Conservation (phyloP, 1,140 invertebrate genomes). For the Papilio aristodemus region DNA sequence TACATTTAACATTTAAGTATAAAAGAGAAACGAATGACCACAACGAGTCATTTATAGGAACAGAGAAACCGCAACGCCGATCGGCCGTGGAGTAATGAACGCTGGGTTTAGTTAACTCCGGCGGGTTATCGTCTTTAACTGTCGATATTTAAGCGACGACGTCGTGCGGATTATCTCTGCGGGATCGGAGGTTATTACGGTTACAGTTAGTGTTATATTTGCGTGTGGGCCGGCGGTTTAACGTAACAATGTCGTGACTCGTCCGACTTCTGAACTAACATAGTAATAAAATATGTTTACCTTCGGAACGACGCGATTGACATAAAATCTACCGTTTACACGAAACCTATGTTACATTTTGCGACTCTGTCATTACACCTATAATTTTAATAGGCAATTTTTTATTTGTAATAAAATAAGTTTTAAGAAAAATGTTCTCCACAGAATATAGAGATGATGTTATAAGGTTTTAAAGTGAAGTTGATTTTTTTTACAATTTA, state of each 20-base stretch:
- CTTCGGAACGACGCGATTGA: slow-evolving; percentile 38
- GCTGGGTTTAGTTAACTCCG: slow-evolving; percentile 26
- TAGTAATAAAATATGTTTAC: slow-evolving; percentile 62
- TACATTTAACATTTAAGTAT: background rate
- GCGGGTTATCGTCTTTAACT: slow-evolving; percentile 31
- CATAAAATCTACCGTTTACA: slow-evolving; percentile 34
- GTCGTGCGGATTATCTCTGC: slow-evolving; percentile 35
- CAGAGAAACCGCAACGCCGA: slow-evolving; percentile 12
- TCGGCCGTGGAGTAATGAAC: slow-evolving; percentile 22
- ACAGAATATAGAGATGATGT: no score
- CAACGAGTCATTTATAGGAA: background rate
- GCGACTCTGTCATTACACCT: background rate
- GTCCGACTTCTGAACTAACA: slow-evolving; percentile 52
- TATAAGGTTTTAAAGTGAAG: no score
- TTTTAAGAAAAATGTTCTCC: no score
- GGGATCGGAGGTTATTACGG: slow-evolving; percentile 42
- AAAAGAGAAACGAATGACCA: background rate
- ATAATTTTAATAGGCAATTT: background rate
- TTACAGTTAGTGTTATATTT: slow-evolving; percentile 55
- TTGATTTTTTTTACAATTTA: background rate
- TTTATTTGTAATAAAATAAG: background rate
- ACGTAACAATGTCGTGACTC: slow-evolving; percentile 62
- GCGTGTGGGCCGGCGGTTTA: slow-evolving; percentile 58
- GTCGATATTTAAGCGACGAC: slow-evolving; percentile 34
- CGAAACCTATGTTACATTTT: slow-evolving; percentile 34